phyloP scores from a whole-genome alignment of 64 coral and sea anemone species.

The Catalaphyllia jardinei region DNA sequence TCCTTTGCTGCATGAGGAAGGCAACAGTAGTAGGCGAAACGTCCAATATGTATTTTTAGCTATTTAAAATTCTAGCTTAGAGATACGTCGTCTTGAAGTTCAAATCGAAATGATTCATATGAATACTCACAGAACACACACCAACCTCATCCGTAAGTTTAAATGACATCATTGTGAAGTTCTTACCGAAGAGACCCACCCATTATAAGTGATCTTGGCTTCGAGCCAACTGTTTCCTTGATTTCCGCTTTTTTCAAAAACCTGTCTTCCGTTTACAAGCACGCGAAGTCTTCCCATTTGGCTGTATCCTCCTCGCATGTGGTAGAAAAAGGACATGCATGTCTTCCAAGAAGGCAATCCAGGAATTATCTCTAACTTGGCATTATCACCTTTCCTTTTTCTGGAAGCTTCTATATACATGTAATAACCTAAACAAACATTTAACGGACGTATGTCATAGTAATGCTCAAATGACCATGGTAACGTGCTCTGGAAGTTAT shows the following conservation, averaged over 20 bases:
- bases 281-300: conserved; percentile 34
- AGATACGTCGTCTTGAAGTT: not conserved
- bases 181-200: not conserved
- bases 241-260: conserved; percentile 23
- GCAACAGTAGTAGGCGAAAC: too few species aligned
- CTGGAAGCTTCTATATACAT: conserved; percentile 87
- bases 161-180: not conserved
- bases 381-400: conserved; percentile 69
- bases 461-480: not conserved
- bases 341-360: not conserved
- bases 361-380: conserved; percentile 27
- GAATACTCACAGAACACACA: not conserved
- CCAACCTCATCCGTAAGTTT: not conserved
- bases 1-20: too few species aligned
- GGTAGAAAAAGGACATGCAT: conserved; percentile 28
- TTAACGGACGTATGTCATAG: not conserved
- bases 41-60: too few species aligned
- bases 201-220: not conserved
- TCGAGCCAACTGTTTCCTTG: conserved; percentile 3
- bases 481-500: too few species aligned
- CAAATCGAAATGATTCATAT: not conserved
- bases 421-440: conserved; percentile 74
- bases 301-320: not conserved
- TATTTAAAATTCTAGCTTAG: too few species aligned
- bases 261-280: conserved; percentile 2